Evolutionary conservation across 2,113 vertebrate species (phyloP).

Genomic region (Hyla sarda): DNA sequence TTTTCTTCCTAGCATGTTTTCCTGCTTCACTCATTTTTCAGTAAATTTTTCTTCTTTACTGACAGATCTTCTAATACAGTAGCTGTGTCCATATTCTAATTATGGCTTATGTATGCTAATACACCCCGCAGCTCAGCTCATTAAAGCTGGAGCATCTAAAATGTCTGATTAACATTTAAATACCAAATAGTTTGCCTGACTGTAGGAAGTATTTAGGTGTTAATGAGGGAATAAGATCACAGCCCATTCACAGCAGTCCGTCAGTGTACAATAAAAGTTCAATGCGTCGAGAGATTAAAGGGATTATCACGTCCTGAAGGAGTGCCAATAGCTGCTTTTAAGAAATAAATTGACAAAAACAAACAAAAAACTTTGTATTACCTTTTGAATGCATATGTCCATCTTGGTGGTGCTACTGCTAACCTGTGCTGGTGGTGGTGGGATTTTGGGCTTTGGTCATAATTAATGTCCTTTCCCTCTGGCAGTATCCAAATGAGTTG

Average conservation of each 20-base stretch:
- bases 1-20: not conserved
- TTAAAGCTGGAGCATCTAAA: not conserved
- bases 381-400: no score
- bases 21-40: not conserved
- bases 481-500: no score
- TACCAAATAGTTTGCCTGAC: not conserved
- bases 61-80: not conserved
- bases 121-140: not conserved
- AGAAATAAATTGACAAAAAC: no score
- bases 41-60: not conserved
- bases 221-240: not conserved
- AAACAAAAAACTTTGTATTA: no score
- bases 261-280: not conserved
- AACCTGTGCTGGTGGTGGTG: no score
- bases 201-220: not conserved
- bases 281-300: not conserved
- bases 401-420: no score
- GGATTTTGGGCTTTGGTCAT: no score
- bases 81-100: not conserved
- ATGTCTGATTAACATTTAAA: conserved; percentile 3
- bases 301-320: not conserved
- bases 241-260: not conserved
- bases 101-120: conserved; percentile 3
- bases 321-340: not conserved
- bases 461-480: no score